Percentiles rank a stretch among this genome's conserved stretches.
These are phyloP conservation scores for Typhlichthys subterraneus DNA, from an alignment of 2,797 vertebrate species.

Conservation along the genomic window DNA sequence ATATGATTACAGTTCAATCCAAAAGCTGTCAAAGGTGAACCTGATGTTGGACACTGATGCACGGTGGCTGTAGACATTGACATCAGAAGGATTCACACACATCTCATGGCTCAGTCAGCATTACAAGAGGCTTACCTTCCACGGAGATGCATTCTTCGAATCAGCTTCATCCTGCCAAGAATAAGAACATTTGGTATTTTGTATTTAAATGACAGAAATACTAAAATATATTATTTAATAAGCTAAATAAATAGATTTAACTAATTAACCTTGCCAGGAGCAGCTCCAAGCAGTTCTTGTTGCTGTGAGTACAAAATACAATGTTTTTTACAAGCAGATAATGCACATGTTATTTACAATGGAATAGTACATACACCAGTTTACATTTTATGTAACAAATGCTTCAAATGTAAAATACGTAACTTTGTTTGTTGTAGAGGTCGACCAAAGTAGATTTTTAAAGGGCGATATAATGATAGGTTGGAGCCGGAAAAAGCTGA, in stretches of 20 bases:
- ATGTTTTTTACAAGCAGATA: background rate
- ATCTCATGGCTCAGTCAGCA: background rate
- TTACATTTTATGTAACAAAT: background rate
- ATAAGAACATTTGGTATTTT: constrained; percentile 1
- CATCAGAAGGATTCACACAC: constrained; percentile 1
- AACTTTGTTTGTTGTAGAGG: no score
- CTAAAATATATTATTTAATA: background rate
- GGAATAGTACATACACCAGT: background rate
- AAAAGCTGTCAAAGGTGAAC: constrained; percentile 25
- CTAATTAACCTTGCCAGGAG: constrained; percentile 67
- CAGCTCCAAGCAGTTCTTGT: constrained; percentile 72
- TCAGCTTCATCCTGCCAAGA: constrained; percentile 89
- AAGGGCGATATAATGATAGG: no score
- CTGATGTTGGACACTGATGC: constrained; percentile 30
- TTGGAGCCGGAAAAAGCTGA: no score
- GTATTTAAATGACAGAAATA: background rate
- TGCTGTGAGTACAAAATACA: constrained; percentile 61
- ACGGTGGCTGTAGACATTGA: constrained; percentile 4
- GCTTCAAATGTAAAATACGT: no score
- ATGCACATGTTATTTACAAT: background rate
- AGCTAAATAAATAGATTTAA: background rate
- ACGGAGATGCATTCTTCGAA: constrained; percentile 91
- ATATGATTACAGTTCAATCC: constrained; percentile 28
- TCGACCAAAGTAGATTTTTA: no score
- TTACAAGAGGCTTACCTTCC: constrained; percentile 87